Evolutionary conservation across 2,888 invertebrate genomes (phyloP).

Genomic region (Drosophila setosimentum): DNA sequence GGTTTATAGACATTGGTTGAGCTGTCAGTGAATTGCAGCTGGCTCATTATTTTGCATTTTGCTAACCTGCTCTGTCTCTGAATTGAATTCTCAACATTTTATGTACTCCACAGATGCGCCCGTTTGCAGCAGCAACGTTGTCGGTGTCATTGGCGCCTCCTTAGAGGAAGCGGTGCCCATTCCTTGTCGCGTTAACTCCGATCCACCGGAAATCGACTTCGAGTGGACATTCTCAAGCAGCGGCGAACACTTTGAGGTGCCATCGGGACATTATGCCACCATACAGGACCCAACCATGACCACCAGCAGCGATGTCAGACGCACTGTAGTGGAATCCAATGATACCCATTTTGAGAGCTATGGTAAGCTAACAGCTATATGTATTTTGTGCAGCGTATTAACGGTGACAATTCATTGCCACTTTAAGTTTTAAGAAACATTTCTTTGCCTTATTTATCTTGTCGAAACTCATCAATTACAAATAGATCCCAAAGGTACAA

Average conservation of each 20-base stretch:
- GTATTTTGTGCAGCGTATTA: background rate
- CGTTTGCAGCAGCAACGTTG: conserved; percentile 90
- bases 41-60: conserved; percentile 72
- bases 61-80: background rate
- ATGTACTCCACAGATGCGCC: conserved; percentile 89
- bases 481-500: background rate
- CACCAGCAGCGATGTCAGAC: conserved; percentile 84
- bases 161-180: conserved; percentile 92
- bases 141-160: conserved; percentile 93
- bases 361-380: conserved; percentile 72
- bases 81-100: conserved; percentile 18
- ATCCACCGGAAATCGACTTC: conserved; percentile 93
- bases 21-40: conserved; percentile 67
- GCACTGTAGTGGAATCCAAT: conserved; percentile 84
- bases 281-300: conserved; percentile 86
- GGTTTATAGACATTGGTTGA: conserved; percentile 42
- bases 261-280: conserved; percentile 88
- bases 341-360: conserved; percentile 85
- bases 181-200: conserved; percentile 94
- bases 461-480: background rate
- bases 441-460: background rate
- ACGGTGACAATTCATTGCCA: background rate
- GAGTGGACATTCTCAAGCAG: conserved; percentile 96
- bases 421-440: background rate
- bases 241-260: conserved; percentile 93